Percentiles rank a stretch among this genome's conserved stretches.
These are phyloP conservation scores for Leptocoma aspasia DNA, from an alignment of 2,113 vertebrate genomes.

Conservation along the genomic window DNA sequence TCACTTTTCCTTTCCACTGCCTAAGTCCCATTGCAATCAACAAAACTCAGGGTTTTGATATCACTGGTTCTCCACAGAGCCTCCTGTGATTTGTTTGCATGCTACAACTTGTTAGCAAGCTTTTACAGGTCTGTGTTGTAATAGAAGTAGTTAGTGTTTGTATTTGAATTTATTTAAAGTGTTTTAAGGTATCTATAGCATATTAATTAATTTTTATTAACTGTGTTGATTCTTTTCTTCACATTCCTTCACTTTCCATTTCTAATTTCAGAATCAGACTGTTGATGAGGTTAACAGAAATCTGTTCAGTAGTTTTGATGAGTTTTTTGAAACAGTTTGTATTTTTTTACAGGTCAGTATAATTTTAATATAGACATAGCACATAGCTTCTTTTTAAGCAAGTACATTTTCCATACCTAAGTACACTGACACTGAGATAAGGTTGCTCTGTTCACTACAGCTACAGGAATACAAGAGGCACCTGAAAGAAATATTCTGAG, in stretches of 20 bases:
- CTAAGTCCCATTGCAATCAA: background rate
- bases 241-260: background rate
- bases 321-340: background rate
- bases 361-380: background rate
- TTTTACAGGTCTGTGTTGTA: background rate
- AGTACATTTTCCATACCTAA: background rate
- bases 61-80: background rate
- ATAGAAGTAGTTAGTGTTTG: background rate
- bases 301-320: background rate
- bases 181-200: background rate
- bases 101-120: background rate
- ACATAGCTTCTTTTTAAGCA: background rate
- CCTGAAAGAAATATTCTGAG: background rate
- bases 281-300: background rate
- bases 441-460: background rate
- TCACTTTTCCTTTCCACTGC: background rate
- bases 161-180: background rate
- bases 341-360: background rate
- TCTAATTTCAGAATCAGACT: background rate
- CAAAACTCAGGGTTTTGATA: background rate
- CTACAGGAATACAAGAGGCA: background rate
- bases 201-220: background rate
- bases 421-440: background rate
- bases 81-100: background rate
- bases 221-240: rapidly evolving